phyloP scores from a whole-genome alignment of 2,797 vertebrate species.

The Lepus townsendii region DNA sequence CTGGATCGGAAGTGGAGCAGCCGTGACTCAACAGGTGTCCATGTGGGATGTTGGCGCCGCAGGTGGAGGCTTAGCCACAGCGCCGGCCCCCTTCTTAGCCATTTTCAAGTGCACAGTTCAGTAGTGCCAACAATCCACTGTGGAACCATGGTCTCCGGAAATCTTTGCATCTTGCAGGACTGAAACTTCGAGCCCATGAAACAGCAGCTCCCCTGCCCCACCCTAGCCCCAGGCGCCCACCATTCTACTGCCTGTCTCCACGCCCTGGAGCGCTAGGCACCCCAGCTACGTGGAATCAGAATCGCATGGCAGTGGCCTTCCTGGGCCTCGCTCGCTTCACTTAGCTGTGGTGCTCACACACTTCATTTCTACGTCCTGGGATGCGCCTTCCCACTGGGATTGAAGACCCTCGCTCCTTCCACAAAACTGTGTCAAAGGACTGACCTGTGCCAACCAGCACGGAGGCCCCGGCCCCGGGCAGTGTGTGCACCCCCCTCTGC shows the following conservation, averaged over 20 bases:
- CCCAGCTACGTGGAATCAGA: not conserved
- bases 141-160: not conserved
- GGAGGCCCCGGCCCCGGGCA: no score
- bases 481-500: not conserved
- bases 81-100: not conserved
- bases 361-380: not conserved
- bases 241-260: not conserved
- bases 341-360: not conserved
- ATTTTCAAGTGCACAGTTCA: not conserved
- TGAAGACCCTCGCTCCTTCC: not conserved
- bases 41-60: no score
- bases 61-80: no score
- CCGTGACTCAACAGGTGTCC: no score
- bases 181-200: not conserved
- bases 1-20: no score
- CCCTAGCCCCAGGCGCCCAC: not conserved
- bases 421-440: not conserved
- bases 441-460: no score
- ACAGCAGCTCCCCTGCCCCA: not conserved
- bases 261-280: not conserved
- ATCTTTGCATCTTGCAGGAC: not conserved
- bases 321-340: not conserved
- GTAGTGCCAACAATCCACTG: not conserved
- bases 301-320: not conserved
- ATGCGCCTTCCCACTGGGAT: not conserved